Base-by-base conservation (phyloP, 2,113 vertebrate species). In the Sprattus sprattus region DNA sequence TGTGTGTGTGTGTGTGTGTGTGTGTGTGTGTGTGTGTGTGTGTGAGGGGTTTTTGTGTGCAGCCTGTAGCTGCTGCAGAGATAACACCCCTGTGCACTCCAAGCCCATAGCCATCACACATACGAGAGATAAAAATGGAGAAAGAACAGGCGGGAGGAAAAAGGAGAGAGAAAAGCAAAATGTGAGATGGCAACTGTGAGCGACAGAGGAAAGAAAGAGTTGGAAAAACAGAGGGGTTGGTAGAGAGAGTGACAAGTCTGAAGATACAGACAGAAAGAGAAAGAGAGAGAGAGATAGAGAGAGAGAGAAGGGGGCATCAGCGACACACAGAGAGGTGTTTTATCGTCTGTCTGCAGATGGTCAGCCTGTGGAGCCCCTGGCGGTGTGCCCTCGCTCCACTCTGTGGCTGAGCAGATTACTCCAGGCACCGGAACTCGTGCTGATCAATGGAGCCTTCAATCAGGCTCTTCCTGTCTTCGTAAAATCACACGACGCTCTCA, bases 321-420 rank as follows among this genome's bases (percentile, higher is more conserved):
- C 84, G 45, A 20, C 39, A n/a, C 16, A 4, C 20, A 20, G 44
- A 78, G 47, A 45, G 45, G 22, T 81, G 28, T 57, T 89, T 92
- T 91, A 91, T 92, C 84, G 45, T 82, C 80, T 13, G 81, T 80
- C 45, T 82, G 87, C 91, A 91, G 89, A 89, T 89, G 52, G 71
- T 90, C 87, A 75, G 46, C 16, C 87, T 67, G 90, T 90, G 90
- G 89, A 88, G 87, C 88, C 88, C 54, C 85, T 25, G 81, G 52
- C 84, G 3, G 86, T 88, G 28, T 89, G 90, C 91, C 91, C 91
- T 89, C 89, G 89, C 88, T 87, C 91, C 87, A 89, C 83, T 83
- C 84, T 57, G 85, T 87, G 83, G 82, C 87, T 39, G 85, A 89
- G 87, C 60, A 60, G 91, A 90, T 91, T 91, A 84, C 89, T 85